A percentile compares a stretch with the other conserved stretches of the same genome.
These are phyloP conservation scores for Halichondria panicea DNA, from an alignment of 37 sponge, comb jelly and placozoan species.

Conservation along the genomic window DNA sequence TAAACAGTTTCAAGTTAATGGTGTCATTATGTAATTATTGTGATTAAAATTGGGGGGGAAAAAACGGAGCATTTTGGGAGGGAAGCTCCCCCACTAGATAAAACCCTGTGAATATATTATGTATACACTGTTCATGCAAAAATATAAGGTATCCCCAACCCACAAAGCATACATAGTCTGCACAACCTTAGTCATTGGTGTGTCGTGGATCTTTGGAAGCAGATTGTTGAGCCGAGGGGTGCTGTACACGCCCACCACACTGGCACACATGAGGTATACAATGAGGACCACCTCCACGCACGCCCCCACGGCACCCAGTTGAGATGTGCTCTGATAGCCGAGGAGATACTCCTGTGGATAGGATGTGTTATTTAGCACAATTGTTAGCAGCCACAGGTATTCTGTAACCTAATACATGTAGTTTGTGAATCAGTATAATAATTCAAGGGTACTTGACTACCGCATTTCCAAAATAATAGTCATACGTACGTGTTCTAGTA, in stretches of 20 bases:
- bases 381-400: too few relatives aligned
- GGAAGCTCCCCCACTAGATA: not conserved
- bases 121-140: not conserved
- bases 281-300: conserved; percentile 58
- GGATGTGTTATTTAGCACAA: too few relatives aligned
- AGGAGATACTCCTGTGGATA: conserved; percentile 50
- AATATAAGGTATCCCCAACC: too few relatives aligned
- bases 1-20: too few relatives aligned
- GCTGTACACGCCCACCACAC: conserved; percentile 75
- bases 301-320: conserved; percentile 67
- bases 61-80: too few relatives aligned
- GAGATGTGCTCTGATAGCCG: conserved; percentile 55
- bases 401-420: too few relatives aligned
- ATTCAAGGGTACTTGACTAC: too few relatives aligned
- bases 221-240: conserved; percentile 37
- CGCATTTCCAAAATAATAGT: too few relatives aligned
- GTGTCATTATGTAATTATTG: too few relatives aligned
- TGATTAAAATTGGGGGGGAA: too few relatives aligned
- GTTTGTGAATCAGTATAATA: too few relatives aligned
- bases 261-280: conserved; percentile 72
- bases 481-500: too few relatives aligned
- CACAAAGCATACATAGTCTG: not conserved
- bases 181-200: conserved; percentile 59
- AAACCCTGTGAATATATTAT: not conserved
- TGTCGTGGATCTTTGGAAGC: conserved; percentile 30